Percentiles rank a stretch among this genome's conserved stretches.
These are phyloP conservation scores for Corticium candelabrum DNA, from an alignment of 37 sponge, comb jelly and placozoan species.

Conservation along the genomic window DNA sequence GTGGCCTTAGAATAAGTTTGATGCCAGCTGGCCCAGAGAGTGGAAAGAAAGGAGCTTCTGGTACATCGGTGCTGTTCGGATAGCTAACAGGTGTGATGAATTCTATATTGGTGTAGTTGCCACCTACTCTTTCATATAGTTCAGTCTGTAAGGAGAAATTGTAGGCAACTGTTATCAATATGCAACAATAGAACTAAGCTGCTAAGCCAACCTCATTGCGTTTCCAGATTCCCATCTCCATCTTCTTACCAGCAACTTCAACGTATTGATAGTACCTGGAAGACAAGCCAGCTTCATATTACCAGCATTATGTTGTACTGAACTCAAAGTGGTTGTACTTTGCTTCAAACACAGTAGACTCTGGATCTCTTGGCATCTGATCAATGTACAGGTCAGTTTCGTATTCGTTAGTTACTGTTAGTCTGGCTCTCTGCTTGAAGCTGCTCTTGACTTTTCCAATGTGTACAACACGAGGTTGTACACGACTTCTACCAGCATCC, in stretches of 20 bases:
- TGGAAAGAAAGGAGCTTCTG: background rate
- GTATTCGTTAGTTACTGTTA: background rate
- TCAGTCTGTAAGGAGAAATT: too few relatives aligned
- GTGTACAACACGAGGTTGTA: background rate
- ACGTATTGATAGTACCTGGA: background rate
- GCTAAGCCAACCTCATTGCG: background rate
- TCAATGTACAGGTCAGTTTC: background rate
- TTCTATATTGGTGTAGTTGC: too few relatives aligned
- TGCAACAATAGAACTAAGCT: too few relatives aligned
- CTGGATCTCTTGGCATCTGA: background rate
- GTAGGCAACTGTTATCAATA: background rate
- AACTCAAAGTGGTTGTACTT: background rate
- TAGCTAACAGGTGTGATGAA: background rate
- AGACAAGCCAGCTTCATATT: background rate
- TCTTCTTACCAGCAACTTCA: background rate
- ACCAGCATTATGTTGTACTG: too few relatives aligned
- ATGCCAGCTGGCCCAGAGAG: background rate
- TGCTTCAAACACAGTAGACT: background rate
- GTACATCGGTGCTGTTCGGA: background rate
- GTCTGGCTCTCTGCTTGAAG: background rate
- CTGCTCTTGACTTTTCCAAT: background rate
- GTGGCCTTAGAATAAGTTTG: background rate
- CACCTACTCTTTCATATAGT: too few relatives aligned
- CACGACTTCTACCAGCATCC: background rate
- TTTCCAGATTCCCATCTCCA: background rate